Base-by-base conservation (phyloP, 2,797 vertebrate genomes). In the Aselliscus stoliczkanus region DNA sequence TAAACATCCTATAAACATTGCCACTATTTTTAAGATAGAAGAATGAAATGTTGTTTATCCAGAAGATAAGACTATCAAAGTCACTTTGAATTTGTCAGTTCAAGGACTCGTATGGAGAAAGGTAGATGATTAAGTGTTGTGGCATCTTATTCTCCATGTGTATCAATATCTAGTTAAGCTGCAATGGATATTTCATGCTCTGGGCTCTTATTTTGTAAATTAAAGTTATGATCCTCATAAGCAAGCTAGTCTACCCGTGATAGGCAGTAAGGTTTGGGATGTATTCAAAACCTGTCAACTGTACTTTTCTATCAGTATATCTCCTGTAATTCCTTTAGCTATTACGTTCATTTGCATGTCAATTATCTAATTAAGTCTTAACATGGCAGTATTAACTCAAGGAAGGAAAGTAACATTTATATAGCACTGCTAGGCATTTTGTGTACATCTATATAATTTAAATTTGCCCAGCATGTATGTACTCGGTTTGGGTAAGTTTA, bases 331-430 rank as follows among this genome's bases (percentile, higher is more conserved):
- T 92, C 88, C 27, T 86, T 82, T 92, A 76, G 70, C 20, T 90
- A 13, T 82, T 62, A 62, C 39, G 20, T 73, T 73, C 44, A 92
- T 92, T 85, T 93, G 17, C 39, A 84, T 91, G 54, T 15, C 60
- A 75, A 54, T 95, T 94, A 67, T 65, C 56, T 73, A 95, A 94
- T 90, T 93, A 90, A 83, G 37, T 93, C 77, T 58, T 90, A 89
- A 93, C 50, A 81, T 88, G 42, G 31, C 64, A 76, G 50, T 83
- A 70, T 80, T 95, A 82, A 87, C 64, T 58, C 21, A 25, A 14
- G 14, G 27, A 73, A 95, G 44, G 31, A 86, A 95, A 96, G 50
- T 77, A 90, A 56, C 20, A 65, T 69, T 69, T 76, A 70, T 83
- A 56, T 37, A 67, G 34, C 12, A 90, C 47, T 89, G 62, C n/a